A percentile compares a stretch with the other conserved stretches of the same genome.
Conservation (phyloP, 2,797 vertebrate genomes). For the Lepus oiostolus region DNA sequence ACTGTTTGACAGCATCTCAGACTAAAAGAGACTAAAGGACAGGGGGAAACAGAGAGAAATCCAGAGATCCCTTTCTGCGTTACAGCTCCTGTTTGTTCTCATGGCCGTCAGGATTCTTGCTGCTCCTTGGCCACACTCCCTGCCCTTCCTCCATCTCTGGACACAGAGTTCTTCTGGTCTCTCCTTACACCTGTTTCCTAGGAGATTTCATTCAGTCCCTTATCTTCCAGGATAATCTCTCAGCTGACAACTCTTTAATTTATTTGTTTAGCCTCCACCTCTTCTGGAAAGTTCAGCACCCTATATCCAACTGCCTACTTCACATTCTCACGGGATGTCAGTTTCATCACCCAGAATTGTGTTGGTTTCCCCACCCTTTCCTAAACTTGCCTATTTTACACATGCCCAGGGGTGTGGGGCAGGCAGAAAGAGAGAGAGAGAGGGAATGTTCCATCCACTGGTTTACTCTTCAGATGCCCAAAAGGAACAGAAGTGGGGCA, state of each 20-base stretch:
- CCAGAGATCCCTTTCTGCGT: background rate
- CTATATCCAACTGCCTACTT: background rate
- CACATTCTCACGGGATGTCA: accelerated
- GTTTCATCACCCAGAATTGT: background rate
- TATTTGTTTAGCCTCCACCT: background rate
- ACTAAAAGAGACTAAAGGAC: slow-evolving; percentile 76
- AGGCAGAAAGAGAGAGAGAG: no score
- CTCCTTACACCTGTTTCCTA: background rate
- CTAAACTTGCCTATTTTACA: background rate
- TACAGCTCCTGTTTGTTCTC: background rate
- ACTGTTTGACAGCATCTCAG: slow-evolving; percentile 67
- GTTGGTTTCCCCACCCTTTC: background rate
- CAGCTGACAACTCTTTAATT: background rate
- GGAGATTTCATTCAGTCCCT: background rate
- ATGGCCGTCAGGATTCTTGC: no score
- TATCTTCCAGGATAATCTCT: background rate
- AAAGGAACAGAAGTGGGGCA: no score
- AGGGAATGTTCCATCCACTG: no score
- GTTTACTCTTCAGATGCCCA: no score
- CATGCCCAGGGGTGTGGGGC: background rate
- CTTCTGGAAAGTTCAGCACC: background rate
- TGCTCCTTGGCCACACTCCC: background rate
- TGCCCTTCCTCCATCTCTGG: background rate
- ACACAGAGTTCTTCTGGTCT: background rate
- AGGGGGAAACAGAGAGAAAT: background rate